A percentile compares a stretch with the other conserved stretches of the same genome.
phyloP scores from a whole-genome alignment of 2,888 invertebrate species.

The Druceiella hillmani region DNA sequence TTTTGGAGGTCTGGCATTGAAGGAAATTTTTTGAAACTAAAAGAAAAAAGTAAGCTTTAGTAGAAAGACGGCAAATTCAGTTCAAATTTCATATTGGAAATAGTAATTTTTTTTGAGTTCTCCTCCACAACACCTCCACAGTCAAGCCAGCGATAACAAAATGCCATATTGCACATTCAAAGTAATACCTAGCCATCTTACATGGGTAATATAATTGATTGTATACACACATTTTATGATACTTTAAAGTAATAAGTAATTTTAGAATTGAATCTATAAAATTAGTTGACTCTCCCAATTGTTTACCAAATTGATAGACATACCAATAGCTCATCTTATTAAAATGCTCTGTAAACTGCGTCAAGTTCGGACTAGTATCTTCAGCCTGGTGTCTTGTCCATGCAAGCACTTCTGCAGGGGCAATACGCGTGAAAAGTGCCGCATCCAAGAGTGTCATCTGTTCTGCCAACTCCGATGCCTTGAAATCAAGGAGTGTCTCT shows the following conservation, averaged over 20 bases:
- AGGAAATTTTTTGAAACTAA: too few relatives aligned
- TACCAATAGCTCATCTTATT: conserved; percentile 99
- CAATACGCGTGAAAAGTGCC: conserved; percentile 91
- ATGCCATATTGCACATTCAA: too few relatives aligned
- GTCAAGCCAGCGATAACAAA: too few relatives aligned
- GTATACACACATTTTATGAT: background rate
- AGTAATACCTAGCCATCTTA: conserved; percentile 2
- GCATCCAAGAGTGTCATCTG: conserved; percentile 98
- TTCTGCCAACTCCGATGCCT: conserved; percentile 92
- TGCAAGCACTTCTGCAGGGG: conserved; percentile 93
- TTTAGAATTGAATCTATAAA: conserved; percentile 2
- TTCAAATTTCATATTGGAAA: too few relatives aligned
- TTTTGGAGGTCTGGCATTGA: too few relatives aligned
- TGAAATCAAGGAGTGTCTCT: conserved; percentile 80
- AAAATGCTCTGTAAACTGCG: conserved; percentile 96
- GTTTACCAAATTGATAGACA: conserved; percentile 20
- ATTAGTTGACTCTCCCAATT: background rate
- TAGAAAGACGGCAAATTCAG: too few relatives aligned
- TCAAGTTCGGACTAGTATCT: conserved; percentile 93
- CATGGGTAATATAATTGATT: background rate
- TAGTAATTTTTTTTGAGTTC: too few relatives aligned
- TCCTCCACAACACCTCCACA: too few relatives aligned
- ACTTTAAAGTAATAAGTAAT: background rate
- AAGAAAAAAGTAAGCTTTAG: too few relatives aligned
- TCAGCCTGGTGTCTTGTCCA: conserved; percentile 98